Conservation (phyloP, 2,888 invertebrate species). For the Rugalucina vietnamica region DNA sequence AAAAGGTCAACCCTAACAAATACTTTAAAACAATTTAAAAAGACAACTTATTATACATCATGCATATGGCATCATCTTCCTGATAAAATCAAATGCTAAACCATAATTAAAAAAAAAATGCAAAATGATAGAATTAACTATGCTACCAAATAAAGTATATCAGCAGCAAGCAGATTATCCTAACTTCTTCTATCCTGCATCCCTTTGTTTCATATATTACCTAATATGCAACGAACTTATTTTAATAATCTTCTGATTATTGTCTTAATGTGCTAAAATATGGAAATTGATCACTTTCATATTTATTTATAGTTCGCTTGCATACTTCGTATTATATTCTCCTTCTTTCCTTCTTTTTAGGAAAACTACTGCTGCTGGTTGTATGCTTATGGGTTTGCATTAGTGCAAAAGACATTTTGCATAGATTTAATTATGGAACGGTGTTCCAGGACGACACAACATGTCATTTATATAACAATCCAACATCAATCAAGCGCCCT, state of each 20-base stretch:
- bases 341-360: background rate
- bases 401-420: conserved; percentile 1
- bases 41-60: too few species aligned
- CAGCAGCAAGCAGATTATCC: too few species aligned
- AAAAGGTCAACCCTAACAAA: background rate
- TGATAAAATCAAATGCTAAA: too few species aligned
- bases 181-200: too few species aligned
- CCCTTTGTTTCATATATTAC: background rate
- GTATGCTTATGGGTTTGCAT: too few species aligned
- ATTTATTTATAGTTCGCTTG: conserved; percentile 7
- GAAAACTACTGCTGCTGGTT: background rate
- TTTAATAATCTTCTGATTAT: background rate
- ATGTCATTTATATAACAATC: background rate
- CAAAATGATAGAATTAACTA: too few species aligned
- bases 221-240: background rate
- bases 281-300: conserved; percentile 6
- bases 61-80: too few species aligned
- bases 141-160: too few species aligned
- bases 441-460: conserved; percentile 5
- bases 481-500: background rate
- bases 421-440: background rate
- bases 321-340: background rate
- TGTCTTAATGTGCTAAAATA: conserved; percentile 11
- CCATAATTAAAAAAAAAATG: too few species aligned
- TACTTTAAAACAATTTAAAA: too few species aligned